phyloP scores from a whole-genome alignment of 1,140 invertebrate species.

The Steinernema khuongi region DNA sequence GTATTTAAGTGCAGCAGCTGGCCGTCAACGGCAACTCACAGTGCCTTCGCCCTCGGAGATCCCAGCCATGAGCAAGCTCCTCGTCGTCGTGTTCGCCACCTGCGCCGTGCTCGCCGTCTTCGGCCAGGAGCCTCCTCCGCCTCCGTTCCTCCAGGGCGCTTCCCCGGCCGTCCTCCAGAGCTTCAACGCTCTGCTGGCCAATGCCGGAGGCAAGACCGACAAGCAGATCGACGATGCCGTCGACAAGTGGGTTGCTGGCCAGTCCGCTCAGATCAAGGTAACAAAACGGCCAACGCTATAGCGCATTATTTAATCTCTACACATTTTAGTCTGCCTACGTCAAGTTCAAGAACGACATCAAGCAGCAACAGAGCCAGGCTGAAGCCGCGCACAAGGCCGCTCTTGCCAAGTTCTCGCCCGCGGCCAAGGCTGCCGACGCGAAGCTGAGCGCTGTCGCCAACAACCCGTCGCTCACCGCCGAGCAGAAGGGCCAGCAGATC shows the following conservation, averaged over 20 bases:
- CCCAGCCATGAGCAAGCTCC: conserved; percentile 28
- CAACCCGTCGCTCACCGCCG: conserved; percentile 41
- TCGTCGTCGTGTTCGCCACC: conserved; percentile 27
- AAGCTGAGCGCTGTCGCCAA: conserved; percentile 45
- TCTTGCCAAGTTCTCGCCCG: conserved; percentile 42
- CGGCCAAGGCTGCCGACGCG: conserved; percentile 45
- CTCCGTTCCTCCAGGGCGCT: conserved; percentile 45
- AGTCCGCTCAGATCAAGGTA: conserved; percentile 42
- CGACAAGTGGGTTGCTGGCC: conserved; percentile 38
- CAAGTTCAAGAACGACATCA: conserved; percentile 32
- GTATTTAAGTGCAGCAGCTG: background rate
- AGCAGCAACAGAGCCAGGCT: conserved; percentile 36
- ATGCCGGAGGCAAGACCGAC: conserved; percentile 37
- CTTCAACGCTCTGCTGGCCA: conserved; percentile 37
- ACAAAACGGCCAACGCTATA: background rate
- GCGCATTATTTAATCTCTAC: background rate
- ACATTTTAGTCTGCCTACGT: conserved; percentile 2
- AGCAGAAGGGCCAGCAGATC: conserved; percentile 46
- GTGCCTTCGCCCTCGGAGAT: background rate
- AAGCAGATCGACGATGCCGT: conserved; percentile 43
- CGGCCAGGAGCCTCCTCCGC: conserved; percentile 37
- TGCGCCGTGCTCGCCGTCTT: conserved; percentile 29
- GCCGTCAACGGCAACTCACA: conserved; percentile 11
- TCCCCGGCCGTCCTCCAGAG: conserved; percentile 21
- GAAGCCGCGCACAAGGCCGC: conserved; percentile 47